Evolutionary conservation across 2,888 invertebrate genomes (phyloP).

Genomic region (Meghimatium bilineatum): DNA sequence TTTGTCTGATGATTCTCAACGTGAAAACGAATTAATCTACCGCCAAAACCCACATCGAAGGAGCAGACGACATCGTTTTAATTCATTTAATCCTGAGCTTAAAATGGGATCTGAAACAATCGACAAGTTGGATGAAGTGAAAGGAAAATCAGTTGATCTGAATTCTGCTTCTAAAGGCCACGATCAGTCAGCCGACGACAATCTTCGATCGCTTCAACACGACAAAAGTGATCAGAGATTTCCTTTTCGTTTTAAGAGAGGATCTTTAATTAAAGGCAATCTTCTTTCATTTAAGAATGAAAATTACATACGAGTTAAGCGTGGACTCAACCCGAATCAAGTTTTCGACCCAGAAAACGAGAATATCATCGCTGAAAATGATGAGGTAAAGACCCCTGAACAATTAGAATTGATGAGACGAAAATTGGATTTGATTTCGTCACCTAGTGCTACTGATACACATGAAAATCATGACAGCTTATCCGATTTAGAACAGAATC

Average conservation of each 20-base stretch:
- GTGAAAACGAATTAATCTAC: neutral
- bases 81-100: neutral
- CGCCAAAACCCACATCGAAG: neutral
- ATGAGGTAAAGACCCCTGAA: neutral
- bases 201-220: neutral
- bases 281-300: neutral
- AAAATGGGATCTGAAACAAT: neutral
- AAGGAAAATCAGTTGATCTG: neutral
- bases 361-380: neutral
- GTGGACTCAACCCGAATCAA: neutral
- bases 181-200: neutral
- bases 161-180: neutral
- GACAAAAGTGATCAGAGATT: neutral
- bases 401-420: neutral
- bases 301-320: neutral
- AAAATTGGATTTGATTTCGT: neutral
- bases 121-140: neutral
- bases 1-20: neutral
- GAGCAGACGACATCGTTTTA: neutral
- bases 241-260: neutral
- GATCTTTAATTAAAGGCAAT: neutral
- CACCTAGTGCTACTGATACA: neutral
- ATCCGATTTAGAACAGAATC: conserved; percentile 15
- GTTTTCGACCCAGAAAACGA: neutral
- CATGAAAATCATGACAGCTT: no score